Evolutionary conservation across 2,113 vertebrate genomes (phyloP).

Genomic region (Numida meleagris): DNA sequence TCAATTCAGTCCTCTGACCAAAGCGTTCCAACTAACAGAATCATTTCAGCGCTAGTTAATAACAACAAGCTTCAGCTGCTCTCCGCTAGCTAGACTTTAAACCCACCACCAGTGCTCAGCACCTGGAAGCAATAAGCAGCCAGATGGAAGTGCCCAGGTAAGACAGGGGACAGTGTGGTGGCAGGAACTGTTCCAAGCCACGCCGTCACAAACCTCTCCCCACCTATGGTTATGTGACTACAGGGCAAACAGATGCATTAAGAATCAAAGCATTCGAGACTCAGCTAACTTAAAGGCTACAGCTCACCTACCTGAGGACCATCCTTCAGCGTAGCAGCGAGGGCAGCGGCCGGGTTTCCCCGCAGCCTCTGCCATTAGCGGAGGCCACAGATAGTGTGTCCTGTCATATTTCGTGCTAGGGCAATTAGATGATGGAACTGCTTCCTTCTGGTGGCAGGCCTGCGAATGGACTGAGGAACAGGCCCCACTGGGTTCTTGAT

Average conservation of each 20-base stretch:
- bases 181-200: not conserved
- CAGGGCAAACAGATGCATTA: not conserved
- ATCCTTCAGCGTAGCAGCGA: constrained; percentile 41
- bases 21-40: not conserved
- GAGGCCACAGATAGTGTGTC: constrained; percentile 59
- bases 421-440: constrained; percentile 62
- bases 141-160: not conserved
- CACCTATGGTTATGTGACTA: not conserved
- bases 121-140: not conserved
- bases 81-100: not conserved
- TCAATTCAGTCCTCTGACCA: not conserved
- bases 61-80: not conserved
- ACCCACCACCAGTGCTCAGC: rapidly evolving
- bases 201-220: not conserved
- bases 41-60: not conserved
- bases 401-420: constrained; percentile 62
- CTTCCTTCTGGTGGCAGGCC: constrained; percentile 58
- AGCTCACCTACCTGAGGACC: constrained; percentile 54
- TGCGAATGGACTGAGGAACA: constrained; percentile 57
- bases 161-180: not conserved
- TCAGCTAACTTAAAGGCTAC: constrained; percentile 32
- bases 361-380: constrained; percentile 57
- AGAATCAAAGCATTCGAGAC: not conserved
- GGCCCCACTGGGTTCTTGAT: constrained; percentile 64
- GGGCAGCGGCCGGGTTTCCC: constrained; percentile 34